Evolutionary conservation across 2,888 invertebrate species (phyloP).

Genomic region (Caradrina kadenii): DNA sequence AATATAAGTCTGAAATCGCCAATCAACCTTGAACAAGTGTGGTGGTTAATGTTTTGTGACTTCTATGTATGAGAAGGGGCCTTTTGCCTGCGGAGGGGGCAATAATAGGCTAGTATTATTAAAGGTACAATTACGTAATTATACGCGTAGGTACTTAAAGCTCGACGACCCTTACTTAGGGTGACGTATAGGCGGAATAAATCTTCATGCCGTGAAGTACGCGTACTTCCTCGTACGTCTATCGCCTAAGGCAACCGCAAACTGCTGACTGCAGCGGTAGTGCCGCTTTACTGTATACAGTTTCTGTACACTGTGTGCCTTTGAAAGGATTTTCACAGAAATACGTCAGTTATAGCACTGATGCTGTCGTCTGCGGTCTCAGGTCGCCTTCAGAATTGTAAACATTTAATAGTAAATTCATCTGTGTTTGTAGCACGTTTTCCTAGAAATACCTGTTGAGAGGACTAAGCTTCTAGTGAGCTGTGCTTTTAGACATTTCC

Average conservation of each 20-base stretch:
- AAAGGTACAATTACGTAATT: too few relatives aligned
- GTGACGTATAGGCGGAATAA: too few relatives aligned
- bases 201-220: too few relatives aligned
- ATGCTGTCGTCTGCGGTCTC: not conserved
- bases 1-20: too few relatives aligned
- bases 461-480: slow-evolving; percentile 24
- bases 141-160: too few relatives aligned
- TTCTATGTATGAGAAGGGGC: too few relatives aligned
- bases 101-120: too few relatives aligned
- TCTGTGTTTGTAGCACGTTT: slow-evolving; percentile 23
- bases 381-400: not conserved
- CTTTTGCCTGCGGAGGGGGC: too few relatives aligned
- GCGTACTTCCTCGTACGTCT: not conserved
- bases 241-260: not conserved
- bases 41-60: too few relatives aligned
- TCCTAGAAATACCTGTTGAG: slow-evolving; percentile 24
- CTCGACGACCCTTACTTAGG: too few relatives aligned
- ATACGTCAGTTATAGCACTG: not conserved
- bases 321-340: not conserved
- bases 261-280: not conserved
- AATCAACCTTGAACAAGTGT: too few relatives aligned
- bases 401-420: slow-evolving; percentile 32
- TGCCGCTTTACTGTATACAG: not conserved
- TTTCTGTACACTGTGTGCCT: too few relatives aligned
- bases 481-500: slow-evolving; percentile 10